A percentile compares a stretch with the other conserved stretches of the same genome.
phyloP scores from a whole-genome alignment of 2,113 vertebrate species.

The Tachysurus vachellii region DNA sequence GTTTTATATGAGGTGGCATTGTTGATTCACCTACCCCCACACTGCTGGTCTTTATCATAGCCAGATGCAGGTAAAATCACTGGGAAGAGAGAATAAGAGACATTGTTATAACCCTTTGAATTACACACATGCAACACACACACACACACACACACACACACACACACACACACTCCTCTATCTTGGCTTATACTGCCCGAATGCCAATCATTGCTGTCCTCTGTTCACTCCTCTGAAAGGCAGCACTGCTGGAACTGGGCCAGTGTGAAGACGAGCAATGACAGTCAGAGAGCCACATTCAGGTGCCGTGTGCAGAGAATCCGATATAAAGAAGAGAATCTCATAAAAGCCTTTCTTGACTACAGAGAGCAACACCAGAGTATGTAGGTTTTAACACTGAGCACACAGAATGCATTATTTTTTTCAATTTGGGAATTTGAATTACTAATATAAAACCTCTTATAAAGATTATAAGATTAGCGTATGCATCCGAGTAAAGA shows the following conservation, averaged over 20 bases:
- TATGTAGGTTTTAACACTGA: background rate
- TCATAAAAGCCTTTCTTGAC: slow-evolving; percentile 26
- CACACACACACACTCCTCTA: slow-evolving; percentile 42
- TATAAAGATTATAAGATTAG: background rate
- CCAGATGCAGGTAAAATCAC: slow-evolving; percentile 95
- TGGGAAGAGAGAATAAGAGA: slow-evolving; percentile 68
- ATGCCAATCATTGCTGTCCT: slow-evolving; percentile 32
- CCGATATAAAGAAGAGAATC: slow-evolving; percentile 19
- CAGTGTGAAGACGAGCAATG: slow-evolving; percentile 24
- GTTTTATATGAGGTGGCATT: background rate
- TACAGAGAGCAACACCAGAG: background rate
- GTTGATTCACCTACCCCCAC: slow-evolving; percentile 83
- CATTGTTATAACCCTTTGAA: slow-evolving; percentile 43
- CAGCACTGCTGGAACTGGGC: slow-evolving; percentile 36
- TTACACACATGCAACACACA: slow-evolving; percentile 38
- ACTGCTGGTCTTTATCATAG: slow-evolving; percentile 85
- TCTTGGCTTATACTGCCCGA: slow-evolving; percentile 29
- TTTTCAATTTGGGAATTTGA: background rate
- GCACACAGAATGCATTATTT: background rate
- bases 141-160: slow-evolving; percentile 10
- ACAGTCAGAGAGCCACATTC: slow-evolving; percentile 19
- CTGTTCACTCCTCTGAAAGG: slow-evolving; percentile 26
- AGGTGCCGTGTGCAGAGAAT: background rate
- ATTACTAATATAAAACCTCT: slow-evolving; percentile 2
- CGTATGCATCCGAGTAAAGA: slow-evolving; percentile 6